Conservation (phyloP, 2,797 vertebrate species). For the Lophotriccus pileatus region DNA sequence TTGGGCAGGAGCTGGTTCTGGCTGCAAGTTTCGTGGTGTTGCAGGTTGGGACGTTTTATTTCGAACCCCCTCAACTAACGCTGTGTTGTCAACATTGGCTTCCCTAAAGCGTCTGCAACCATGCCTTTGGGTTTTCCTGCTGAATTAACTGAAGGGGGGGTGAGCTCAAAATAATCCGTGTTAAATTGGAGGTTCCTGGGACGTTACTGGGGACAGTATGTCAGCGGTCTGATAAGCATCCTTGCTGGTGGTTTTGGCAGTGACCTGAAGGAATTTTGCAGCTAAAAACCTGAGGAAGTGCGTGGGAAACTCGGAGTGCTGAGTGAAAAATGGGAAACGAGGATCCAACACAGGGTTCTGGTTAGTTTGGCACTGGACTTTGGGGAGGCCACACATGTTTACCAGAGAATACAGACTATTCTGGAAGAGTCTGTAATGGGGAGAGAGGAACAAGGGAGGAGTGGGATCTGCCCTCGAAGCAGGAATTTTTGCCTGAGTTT, state of each 20-base stretch:
- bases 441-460: not conserved
- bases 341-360: accelerated
- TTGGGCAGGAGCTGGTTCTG: not conserved
- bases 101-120: not conserved
- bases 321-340: not conserved
- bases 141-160: not conserved
- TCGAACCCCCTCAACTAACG: not conserved
- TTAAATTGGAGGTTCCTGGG: not conserved
- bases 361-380: not conserved
- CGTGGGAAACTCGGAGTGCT: not conserved
- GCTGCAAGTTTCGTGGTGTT: not conserved
- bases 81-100: not conserved
- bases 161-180: not conserved
- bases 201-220: accelerated
- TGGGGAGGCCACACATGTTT: accelerated
- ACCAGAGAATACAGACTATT: not conserved
- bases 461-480: not conserved
- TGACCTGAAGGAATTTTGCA: not conserved
- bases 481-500: not conserved
- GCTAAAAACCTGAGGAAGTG: not conserved
- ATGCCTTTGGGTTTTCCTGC: not conserved
- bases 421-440: not conserved
- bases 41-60: not conserved
- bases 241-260: not conserved
- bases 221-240: accelerated